Percentiles rank a stretch among this genome's conserved stretches.
phyloP scores from a whole-genome alignment of 1,140 invertebrate species.

The Chelonus insularis region DNA sequence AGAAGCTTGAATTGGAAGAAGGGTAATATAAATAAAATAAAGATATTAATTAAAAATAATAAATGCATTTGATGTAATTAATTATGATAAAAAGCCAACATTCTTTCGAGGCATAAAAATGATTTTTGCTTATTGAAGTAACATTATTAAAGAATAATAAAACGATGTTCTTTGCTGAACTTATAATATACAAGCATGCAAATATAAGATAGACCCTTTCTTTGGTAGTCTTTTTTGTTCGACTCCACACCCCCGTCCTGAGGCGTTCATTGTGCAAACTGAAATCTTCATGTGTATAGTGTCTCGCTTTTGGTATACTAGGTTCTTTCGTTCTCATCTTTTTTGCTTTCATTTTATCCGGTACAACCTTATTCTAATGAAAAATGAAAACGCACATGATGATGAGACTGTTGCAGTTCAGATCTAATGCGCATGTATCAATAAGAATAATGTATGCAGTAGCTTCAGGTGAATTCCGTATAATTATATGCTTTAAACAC shows the following conservation, averaged over 20 bases:
- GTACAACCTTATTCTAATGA: conserved; percentile 6
- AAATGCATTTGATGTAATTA: no score
- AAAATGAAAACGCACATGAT: neutral
- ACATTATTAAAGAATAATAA: no score
- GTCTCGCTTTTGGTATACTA: conserved; percentile 1
- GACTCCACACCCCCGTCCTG: conserved; percentile 56
- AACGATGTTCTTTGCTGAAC: no score
- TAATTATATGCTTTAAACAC: conserved; percentile 50
- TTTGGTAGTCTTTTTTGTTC: conserved; percentile 33
- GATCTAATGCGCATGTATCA: neutral
- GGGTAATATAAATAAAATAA: no score
- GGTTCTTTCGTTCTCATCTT: neutral
- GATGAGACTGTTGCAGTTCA: neutral
- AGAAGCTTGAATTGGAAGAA: no score
- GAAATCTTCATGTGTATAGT: neutral
- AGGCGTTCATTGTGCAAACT: conserved; percentile 49
- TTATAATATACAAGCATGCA: conserved; percentile 52
- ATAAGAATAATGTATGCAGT: conserved; percentile 45
- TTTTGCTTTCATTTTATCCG: neutral
- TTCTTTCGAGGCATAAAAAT: no score
- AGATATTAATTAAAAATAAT: no score
- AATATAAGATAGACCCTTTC: conserved; percentile 46
- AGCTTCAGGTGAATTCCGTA: conserved; percentile 44
- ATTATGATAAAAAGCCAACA: no score
- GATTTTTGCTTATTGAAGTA: no score